These are phyloP conservation scores for Mugil cephalus DNA, from an alignment of 2,113 vertebrate genomes.

Conservation along the genomic window DNA sequence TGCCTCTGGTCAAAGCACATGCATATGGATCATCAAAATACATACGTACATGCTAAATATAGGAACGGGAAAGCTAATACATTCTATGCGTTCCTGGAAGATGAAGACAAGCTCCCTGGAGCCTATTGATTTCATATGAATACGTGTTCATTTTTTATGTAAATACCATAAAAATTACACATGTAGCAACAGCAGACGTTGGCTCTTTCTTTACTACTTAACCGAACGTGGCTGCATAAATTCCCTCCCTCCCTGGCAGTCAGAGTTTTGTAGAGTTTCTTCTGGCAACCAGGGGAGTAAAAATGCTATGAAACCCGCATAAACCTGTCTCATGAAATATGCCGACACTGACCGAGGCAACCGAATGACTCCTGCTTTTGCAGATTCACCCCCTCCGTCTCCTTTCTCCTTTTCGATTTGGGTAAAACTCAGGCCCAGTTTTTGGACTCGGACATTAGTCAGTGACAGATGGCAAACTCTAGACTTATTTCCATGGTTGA, in stretches of 20 bases:
- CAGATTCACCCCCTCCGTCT: background rate
- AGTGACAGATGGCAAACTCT: conserved; percentile 72
- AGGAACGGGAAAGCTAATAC: conserved; percentile 38
- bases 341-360: conserved; percentile 8
- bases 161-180: background rate
- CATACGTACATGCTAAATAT: conserved; percentile 31
- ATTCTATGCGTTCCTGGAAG: conserved; percentile 26
- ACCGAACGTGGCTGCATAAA: conserved; percentile 7
- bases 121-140: conserved; percentile 51
- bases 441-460: conserved; percentile 71
- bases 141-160: conserved; percentile 1
- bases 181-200: background rate
- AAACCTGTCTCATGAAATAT: conserved; percentile 37
- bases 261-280: background rate
- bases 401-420: conserved; percentile 72
- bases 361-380: conserved; percentile 8
- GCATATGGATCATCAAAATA: conserved; percentile 12
- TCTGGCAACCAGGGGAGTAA: conserved; percentile 7
- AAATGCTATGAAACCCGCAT: conserved; percentile 35
- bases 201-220: background rate
- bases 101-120: conserved; percentile 6
- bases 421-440: conserved; percentile 70
- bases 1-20: conserved; percentile 14
- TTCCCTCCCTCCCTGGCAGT: background rate
- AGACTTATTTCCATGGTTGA: conserved; percentile 76